Evolutionary conservation across 2,797 vertebrate genomes (phyloP), one percentile per base, ranked within the genome.

Genomic region (Lindbergichthys nudifrons): DNA sequence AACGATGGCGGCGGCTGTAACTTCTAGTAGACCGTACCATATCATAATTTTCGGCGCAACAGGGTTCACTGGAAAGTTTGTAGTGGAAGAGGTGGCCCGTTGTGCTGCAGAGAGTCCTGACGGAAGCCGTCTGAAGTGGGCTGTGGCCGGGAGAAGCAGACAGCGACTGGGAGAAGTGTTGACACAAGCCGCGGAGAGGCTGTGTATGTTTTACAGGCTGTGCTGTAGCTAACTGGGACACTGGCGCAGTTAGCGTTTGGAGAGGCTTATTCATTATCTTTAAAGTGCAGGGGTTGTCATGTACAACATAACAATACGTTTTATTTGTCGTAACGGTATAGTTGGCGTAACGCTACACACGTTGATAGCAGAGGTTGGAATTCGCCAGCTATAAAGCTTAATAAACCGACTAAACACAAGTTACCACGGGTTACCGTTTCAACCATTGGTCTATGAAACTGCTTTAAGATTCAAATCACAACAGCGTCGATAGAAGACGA

Each of bases 41-140:
- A 39, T 96, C 9, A 92, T 96, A 21, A 85, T 97, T 52, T 94
- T 96, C 79, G 95, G 96, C n/a, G 96, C 96, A 16, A 93, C 94
- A 1, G 96, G 96, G 60, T 96, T 97, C 83, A 96, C 96, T 3
- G 95, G 96, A 0, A 95, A 94, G 88, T 96, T 93, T 65, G 95
- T 97, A 21, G 92, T 93, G 36, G 93, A 96, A 58, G 96, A 96
- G 80, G 89, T 96, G 39, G 94, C 95, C 42, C 93, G 94, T 8
- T 90, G 86, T 63, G 92, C 89, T 42, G 63, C 57, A 1, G 93
- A 91, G 30, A 57, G 74, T 54, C 77, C 82, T 57, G 56, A 75
- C n/a, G 63, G 60, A 1, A 10, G 83, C 30, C 23, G 70, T 8
- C 85, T 96, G 80, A 91, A 88, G 48, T 97, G 96, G 96, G 96